phyloP scores from a whole-genome alignment of 2,797 vertebrate genomes.

The Lacerta bilineata region DNA sequence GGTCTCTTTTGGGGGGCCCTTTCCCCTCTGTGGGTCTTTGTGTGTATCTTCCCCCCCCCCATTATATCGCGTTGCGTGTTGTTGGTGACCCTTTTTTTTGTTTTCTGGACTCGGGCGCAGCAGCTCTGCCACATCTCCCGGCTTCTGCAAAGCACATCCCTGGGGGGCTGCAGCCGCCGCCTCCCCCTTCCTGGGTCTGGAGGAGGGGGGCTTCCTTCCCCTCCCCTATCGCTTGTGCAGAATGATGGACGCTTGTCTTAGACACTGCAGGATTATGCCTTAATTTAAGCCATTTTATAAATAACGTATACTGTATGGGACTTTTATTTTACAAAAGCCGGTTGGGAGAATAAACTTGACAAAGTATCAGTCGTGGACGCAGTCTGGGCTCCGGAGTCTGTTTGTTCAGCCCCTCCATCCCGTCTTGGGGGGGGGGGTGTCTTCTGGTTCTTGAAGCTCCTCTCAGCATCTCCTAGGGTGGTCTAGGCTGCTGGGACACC shows the following conservation, averaged over 20 bases:
- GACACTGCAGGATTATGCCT: conserved; percentile 64
- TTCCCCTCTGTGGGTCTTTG: too few species aligned
- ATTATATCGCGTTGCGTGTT: too few species aligned
- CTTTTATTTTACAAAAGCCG: conserved; percentile 33
- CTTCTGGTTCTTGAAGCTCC: too few species aligned
- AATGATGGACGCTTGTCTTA: conserved; percentile 38
- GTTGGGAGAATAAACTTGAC: conserved; percentile 46
- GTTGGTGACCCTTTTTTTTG: not conserved
- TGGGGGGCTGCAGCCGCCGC: not conserved
- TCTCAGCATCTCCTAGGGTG: too few species aligned
- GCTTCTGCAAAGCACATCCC: conserved; percentile 11
- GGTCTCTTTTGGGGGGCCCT: too few species aligned
- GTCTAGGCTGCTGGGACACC: too few species aligned
- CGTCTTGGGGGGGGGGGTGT: too few species aligned
- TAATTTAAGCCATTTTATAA: conserved; percentile 70
- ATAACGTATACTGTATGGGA: conserved; percentile 48
- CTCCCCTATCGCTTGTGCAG: conserved; percentile 9
- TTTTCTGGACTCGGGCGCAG: not conserved
- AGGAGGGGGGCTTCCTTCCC: conserved; percentile 1
- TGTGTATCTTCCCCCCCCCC: too few species aligned
- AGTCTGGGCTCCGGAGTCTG: too few species aligned
- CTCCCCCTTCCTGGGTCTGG: not conserved
- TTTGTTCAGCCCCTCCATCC: conserved; percentile 29
- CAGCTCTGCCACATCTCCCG: conserved; percentile 32
- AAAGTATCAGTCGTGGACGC: conserved; percentile 14